Percentiles rank a stretch among this genome's conserved stretches.
These are phyloP conservation scores for Nebria salina DNA, from an alignment of 2,888 invertebrate species.

Conservation along the genomic window DNA sequence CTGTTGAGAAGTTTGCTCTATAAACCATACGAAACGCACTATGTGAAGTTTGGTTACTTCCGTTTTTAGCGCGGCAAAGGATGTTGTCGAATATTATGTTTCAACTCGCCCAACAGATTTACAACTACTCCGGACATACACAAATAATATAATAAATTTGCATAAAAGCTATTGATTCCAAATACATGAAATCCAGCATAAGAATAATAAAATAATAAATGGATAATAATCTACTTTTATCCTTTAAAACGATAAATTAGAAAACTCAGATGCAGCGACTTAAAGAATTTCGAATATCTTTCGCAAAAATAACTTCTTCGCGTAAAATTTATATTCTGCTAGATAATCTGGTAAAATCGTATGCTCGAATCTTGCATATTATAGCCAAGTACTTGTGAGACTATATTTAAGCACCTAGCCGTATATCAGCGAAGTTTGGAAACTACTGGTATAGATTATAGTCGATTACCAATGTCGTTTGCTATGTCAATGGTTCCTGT, in stretches of 20 bases:
- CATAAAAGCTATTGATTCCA: too few relatives aligned
- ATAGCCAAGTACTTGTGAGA: slow-evolving; percentile 2
- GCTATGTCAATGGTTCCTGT: slow-evolving; percentile 7
- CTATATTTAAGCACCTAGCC: slow-evolving; percentile 12
- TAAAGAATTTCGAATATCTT: background rate
- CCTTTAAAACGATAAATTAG: too few relatives aligned
- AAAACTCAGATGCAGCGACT: too few relatives aligned
- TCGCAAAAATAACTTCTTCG: background rate
- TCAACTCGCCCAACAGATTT: too few relatives aligned
- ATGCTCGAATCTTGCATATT: background rate
- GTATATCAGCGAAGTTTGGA: slow-evolving; percentile 23
- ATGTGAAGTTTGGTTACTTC: slow-evolving; percentile 50
- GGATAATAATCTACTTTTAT: too few relatives aligned
- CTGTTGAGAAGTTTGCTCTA: slow-evolving; percentile 44
- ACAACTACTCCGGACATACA: too few relatives aligned
- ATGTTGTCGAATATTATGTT: slow-evolving; percentile 35
- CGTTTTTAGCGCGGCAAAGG: slow-evolving; percentile 34
- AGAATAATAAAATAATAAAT: too few relatives aligned
- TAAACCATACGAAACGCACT: slow-evolving; percentile 47
- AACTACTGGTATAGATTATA: slow-evolving; percentile 27
- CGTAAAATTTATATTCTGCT: background rate
- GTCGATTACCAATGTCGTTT: slow-evolving; percentile 27
- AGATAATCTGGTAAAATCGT: slow-evolving; percentile 7
- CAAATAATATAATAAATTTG: too few relatives aligned
- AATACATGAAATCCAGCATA: too few relatives aligned